Base-by-base conservation (phyloP, 1,140 invertebrate genomes). In the Papilio dardanus region DNA sequence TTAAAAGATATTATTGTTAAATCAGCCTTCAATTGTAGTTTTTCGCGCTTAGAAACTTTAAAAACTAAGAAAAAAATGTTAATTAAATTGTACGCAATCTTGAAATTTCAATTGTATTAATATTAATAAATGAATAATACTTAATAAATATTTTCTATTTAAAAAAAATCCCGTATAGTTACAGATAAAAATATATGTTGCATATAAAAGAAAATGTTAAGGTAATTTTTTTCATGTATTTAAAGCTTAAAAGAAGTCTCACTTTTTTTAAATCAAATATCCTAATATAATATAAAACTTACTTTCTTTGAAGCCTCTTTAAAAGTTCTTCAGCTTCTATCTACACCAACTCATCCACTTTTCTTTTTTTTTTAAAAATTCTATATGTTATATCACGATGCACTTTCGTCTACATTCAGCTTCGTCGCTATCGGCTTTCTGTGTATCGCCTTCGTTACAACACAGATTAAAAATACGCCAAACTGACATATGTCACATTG, bases 11-110 rank as follows among this genome's bases (percentile, higher is more conserved):
- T 81, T 82, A 54, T 65, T 82, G 79, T 82, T 79, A 79, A 83
- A 83, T 80, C 74, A 74, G 76, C 65, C 79, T 50, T n/a, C 76
- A 77, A 65, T 71, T 80, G 78, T 82, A 82, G 83, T 85, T 81
- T 82, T 84, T 84, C 62, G 0, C 21, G 69, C 69, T 33, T 46
- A 10, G 31, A 10, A 54, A 50, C 21, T 14, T 71, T 30, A 19
- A 3, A 16, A 71, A 71, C 16, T 31, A 19, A 24, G 28, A 28
- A 69, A 5, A 10, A 69, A 37, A 40, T 12, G 28, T 42, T 54
- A 54, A 62, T 8, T 62, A 16, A 14, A 21, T 62, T 62, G 14
- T 0, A 28, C 2, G 16, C 2, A n/a, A 8, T 28, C 3, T 30
- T 62, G 3, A 10, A 62, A 62, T 28, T 62, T 14, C 54, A 62